Percentiles rank a stretch among this genome's conserved stretches.
phyloP scores from a whole-genome alignment of 2,113 vertebrate species.

The Podarcis muralis region DNA sequence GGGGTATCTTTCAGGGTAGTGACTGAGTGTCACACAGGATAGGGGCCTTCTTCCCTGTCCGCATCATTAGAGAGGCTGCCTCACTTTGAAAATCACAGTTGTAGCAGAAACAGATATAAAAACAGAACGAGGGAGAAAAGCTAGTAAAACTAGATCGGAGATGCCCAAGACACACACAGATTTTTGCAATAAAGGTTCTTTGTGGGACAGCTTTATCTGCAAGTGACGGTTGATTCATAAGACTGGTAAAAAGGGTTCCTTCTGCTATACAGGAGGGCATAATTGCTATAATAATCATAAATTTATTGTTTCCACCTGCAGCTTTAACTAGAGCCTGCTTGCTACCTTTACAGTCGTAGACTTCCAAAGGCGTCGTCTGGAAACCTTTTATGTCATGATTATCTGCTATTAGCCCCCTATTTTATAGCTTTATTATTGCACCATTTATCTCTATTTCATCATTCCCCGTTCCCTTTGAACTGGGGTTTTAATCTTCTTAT shows the following conservation, averaged over 20 bases:
- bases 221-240: conserved; percentile 13
- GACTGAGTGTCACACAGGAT: background rate
- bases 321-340: background rate
- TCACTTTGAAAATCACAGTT: background rate
- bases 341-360: background rate
- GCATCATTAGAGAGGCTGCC: background rate
- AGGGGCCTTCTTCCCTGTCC: background rate
- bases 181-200: background rate
- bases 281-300: conserved; percentile 15
- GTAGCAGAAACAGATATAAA: background rate
- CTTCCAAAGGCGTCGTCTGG: background rate
- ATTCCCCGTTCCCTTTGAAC: background rate
- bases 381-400: conserved; percentile 13
- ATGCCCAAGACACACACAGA: background rate
- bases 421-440: conserved; percentile 17
- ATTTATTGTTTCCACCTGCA: conserved; percentile 23
- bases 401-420: conserved; percentile 2
- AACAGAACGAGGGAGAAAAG: background rate
- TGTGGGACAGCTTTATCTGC: background rate
- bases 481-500: conserved; percentile 19
- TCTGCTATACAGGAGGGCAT: conserved; percentile 8
- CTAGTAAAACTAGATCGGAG: background rate
- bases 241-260: conserved; percentile 2
- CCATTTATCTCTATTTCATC: conserved; percentile 16
- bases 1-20: background rate